These are phyloP conservation scores for Hoplias malabaricus DNA, from an alignment of 2,113 vertebrate species.

Conservation along the genomic window DNA sequence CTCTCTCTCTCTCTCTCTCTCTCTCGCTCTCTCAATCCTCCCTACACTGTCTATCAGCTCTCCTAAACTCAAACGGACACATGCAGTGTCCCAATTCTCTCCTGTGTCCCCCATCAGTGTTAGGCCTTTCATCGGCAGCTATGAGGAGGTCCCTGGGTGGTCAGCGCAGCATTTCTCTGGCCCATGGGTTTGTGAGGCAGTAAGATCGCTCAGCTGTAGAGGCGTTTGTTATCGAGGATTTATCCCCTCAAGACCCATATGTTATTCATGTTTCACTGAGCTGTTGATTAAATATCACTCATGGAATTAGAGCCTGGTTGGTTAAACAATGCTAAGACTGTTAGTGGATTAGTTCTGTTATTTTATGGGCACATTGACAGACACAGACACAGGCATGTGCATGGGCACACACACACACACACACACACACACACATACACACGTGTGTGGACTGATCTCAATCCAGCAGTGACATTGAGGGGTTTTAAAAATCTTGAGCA, in stretches of 20 bases:
- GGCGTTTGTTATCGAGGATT: neutral
- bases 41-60: neutral
- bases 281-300: constrained; percentile 22
- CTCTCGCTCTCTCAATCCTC: neutral
- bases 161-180: neutral
- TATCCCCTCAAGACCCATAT: neutral
- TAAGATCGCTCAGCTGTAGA: neutral
- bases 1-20: neutral
- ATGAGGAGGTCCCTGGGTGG: neutral
- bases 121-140: constrained; percentile 2
- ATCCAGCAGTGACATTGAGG: too few relatives aligned
- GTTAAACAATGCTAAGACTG: constrained; percentile 5
- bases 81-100: constrained; percentile 25
- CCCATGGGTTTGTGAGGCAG: neutral
- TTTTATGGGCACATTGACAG: neutral
- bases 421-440: neutral
- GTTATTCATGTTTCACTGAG: constrained; percentile 22
- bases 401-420: neutral
- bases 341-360: neutral
- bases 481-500: too few relatives aligned
- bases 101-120: constrained; percentile 6
- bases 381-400: neutral
- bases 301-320: constrained; percentile 9
- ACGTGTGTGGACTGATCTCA: neutral
- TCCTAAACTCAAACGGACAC: constrained; percentile 10